Conservation (phyloP, 2,797 vertebrate genomes). For the Brachyrhaphis roseni region DNA sequence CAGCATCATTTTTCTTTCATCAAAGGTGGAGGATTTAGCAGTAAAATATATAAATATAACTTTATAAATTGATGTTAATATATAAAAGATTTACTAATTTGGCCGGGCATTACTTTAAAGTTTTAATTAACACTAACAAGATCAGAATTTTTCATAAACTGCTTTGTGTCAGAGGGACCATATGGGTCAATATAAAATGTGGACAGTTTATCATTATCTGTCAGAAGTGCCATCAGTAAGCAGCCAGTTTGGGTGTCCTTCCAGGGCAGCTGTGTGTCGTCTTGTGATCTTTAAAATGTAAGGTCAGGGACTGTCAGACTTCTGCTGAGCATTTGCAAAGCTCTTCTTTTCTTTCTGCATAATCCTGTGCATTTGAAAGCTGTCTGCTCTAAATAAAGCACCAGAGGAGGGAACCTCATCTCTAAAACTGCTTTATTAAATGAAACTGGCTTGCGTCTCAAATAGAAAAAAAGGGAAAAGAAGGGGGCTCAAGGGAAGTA, state of each 20-base stretch:
- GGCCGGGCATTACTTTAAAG: not conserved
- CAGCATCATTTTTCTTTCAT: slow-evolving; percentile 3
- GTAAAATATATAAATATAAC: not conserved
- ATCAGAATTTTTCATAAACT: slow-evolving; percentile 9
- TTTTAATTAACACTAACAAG: slow-evolving; percentile 1
- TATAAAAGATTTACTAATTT: not conserved
- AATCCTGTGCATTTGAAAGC: not conserved
- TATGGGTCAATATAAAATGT: slow-evolving; percentile 27
- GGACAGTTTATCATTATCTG: slow-evolving; percentile 53
- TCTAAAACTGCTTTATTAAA: slow-evolving; percentile 6
- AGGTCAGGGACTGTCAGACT: slow-evolving; percentile 13
- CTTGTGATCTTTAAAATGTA: slow-evolving; percentile 33
- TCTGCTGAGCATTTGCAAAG: not conserved
- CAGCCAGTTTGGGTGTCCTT: slow-evolving; percentile 19
- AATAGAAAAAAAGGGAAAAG: not conserved
- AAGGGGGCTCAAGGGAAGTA: not conserved
- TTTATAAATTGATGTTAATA: not conserved
- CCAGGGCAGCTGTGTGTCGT: slow-evolving; percentile 5
- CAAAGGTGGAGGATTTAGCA: not conserved
- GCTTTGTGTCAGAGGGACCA: slow-evolving; percentile 28
- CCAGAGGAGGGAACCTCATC: not conserved
- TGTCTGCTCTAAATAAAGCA: not conserved
- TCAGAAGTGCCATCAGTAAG: slow-evolving; percentile 36
- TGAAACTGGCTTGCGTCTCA: not conserved
- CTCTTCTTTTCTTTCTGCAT: not conserved